Evolutionary conservation across 2,888 invertebrate genomes (phyloP).

Genomic region (Phrixothrix hirtus): DNA sequence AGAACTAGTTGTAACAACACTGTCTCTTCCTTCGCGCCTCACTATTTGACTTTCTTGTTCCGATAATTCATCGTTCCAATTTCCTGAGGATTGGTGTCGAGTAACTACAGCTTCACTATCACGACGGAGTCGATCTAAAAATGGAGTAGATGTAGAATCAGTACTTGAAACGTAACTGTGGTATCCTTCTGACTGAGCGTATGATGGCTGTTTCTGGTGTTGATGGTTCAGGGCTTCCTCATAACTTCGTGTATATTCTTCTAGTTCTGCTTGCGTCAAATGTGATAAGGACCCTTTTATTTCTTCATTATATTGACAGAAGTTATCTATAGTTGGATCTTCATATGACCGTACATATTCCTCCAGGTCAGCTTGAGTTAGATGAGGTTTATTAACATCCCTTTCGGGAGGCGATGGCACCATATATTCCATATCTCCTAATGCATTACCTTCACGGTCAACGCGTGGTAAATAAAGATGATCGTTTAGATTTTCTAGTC

Average conservation of each 20-base stretch:
- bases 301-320: slow-evolving; percentile 38
- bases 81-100: slow-evolving; percentile 46
- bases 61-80: slow-evolving; percentile 56
- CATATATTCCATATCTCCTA: slow-evolving; percentile 67
- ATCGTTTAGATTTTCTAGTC: slow-evolving; percentile 54
- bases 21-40: slow-evolving; percentile 60
- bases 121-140: slow-evolving; percentile 71
- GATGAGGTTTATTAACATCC: slow-evolving; percentile 57
- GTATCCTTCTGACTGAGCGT: slow-evolving; percentile 79
- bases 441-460: slow-evolving; percentile 66
- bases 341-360: slow-evolving; percentile 69
- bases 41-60: slow-evolving; percentile 38
- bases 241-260: slow-evolving; percentile 66
- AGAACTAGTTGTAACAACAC: slow-evolving; percentile 65
- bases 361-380: slow-evolving; percentile 71
- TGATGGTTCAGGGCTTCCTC: slow-evolving; percentile 60
- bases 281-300: slow-evolving; percentile 35
- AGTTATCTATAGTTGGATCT: slow-evolving; percentile 52
- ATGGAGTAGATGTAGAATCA: slow-evolving; percentile 75
- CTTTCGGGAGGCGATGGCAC: slow-evolving; percentile 73
- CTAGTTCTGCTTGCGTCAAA: slow-evolving; percentile 38
- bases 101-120: slow-evolving; percentile 63
- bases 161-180: slow-evolving; percentile 80
- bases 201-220: slow-evolving; percentile 74
- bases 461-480: slow-evolving; percentile 61